Base-by-base conservation (phyloP, 1,140 invertebrate species). In the Camponotus vicinus region DNA sequence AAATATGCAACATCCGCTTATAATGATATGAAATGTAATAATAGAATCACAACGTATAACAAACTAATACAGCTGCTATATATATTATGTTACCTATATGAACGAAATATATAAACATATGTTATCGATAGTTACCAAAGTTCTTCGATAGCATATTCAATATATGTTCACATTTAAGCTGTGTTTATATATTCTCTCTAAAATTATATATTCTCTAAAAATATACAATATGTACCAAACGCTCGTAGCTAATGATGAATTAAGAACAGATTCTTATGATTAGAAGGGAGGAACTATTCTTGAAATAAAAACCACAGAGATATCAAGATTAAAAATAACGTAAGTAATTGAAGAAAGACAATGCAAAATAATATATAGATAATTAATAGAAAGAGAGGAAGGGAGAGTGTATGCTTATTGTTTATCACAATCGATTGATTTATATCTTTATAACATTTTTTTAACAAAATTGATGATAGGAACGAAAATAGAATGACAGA, bases 1-100 rank as follows among this genome's bases (percentile, higher is more conserved):
- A 45, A 82, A 57, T 83, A 55, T 67, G 63, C 85, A 78, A 42
- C 78, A 71, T 89, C 52, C 77, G 83, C n/a, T 78, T 86, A 89
- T 57, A 64, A 37, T 86, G 84, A 89, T 89, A 86, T 87, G 84
- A 89, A 82, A 89, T 59, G 78, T 85, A 78, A 90, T 89, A 78
- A 87, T 89, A 83, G 5, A 89, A 90, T 90, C 80, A 90, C 78
- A 89, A 90, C 67, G 37, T 42, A 32, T 83, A 90, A 90, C 85
- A 84, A 86, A 86, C 73, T 86, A 75, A 79, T 57, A 70, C 18
- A 79, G 55, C 49, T 59, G 64, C 49, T 63, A 55, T 80, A 75
- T n/a, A 61, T 79, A 18, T 45, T 15, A 52, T 52, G 71, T 69
- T 86, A 85, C 49, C 40, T 55, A 89, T 89, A 86, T 45, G 37